A percentile compares a stretch with the other conserved stretches of the same genome.
phyloP scores from a whole-genome alignment of 2,888 invertebrate genomes.

The Iphiclides podalirius region DNA sequence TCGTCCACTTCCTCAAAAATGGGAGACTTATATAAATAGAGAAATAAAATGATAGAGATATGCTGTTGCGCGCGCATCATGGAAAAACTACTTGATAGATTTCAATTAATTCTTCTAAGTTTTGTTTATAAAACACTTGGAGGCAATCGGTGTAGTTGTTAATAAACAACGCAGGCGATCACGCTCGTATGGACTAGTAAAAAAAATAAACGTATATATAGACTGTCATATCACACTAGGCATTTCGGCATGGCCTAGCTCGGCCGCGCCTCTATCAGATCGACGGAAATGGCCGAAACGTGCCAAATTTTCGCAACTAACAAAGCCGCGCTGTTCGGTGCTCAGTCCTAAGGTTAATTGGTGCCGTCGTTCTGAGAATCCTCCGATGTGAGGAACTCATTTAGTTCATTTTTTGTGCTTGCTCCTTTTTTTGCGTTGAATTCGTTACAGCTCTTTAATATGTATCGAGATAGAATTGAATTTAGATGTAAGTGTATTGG shows the following conservation, averaged over 20 bases:
- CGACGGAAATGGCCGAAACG: slow-evolving; percentile 54
- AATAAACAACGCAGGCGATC: no score
- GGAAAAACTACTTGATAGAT: no score
- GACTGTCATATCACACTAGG: background rate
- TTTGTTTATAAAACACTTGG: no score
- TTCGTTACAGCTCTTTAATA: background rate
- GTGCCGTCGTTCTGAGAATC: slow-evolving; percentile 32
- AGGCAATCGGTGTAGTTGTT: no score
- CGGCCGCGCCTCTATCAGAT: slow-evolving; percentile 52
- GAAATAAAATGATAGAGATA: no score
- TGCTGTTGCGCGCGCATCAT: no score
- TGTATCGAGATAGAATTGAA: background rate
- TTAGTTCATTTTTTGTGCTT: slow-evolving; percentile 5
- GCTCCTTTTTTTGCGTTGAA: slow-evolving; percentile 3
- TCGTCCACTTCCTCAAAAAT: no score
- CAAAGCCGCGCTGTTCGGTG: slow-evolving; percentile 56
- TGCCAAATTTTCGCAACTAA: slow-evolving; percentile 60
- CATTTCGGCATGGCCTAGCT: background rate
- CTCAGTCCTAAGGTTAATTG: slow-evolving; percentile 53
- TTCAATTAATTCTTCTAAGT: no score
- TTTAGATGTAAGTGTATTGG: no score
- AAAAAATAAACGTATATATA: background rate
- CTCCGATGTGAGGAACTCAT: slow-evolving; percentile 10
- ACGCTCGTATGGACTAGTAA: no score
- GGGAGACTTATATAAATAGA: no score